Evolutionary conservation across 2,113 vertebrate species (phyloP), one percentile per base, ranked within the genome.

Genomic region (Tachysurus fulvidraco): DNA sequence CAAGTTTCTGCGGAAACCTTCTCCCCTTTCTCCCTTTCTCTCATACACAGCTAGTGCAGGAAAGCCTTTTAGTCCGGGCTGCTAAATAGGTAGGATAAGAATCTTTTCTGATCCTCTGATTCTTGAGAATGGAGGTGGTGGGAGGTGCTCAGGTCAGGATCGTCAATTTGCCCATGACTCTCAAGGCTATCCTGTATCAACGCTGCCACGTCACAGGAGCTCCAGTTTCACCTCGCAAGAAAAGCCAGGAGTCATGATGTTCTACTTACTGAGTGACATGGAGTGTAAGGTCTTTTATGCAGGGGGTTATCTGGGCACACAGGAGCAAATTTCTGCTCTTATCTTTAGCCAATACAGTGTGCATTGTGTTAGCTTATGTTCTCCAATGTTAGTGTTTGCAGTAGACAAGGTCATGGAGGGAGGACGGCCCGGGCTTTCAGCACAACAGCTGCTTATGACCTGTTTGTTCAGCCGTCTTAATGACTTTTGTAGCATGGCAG

Each of bases 131-230:
- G 71, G 74, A 83, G 41, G 60, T 52, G 65, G 30, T 41, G 59
- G 50, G 28, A 30, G 71, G 46, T 76, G 67, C 64, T 12, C 23
- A 23, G 30, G 87, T 59, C 60, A 50, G 86, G 83, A 67, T 78
- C 5, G 79, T 89, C 85, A 84, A 85, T 85, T 87, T 83, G 83
- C 57, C 83, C 52, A 65, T 83, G 88, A 83, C 88, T 89, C 87
- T 88, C 85, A 89, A 84, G 90, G 84, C 87, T 91, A 89, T 91
- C 85, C 8, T 25, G 77, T 90, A 82, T 85, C 88, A 83, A 59
- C 69, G 57, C 83, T 57, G 57, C 46, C 52, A 79, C 55, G 81
- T 85, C 52, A 85, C 36, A 21, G 44, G 36, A 21, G 74, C 71
- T 89, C 84, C 28, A n/a, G 88, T 89, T 89, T 87, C 88, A 59